Percentiles rank a stretch among this genome's conserved stretches.
Conservation (phyloP, 2,113 vertebrate genomes). For the Dascyllus trimaculatus region DNA sequence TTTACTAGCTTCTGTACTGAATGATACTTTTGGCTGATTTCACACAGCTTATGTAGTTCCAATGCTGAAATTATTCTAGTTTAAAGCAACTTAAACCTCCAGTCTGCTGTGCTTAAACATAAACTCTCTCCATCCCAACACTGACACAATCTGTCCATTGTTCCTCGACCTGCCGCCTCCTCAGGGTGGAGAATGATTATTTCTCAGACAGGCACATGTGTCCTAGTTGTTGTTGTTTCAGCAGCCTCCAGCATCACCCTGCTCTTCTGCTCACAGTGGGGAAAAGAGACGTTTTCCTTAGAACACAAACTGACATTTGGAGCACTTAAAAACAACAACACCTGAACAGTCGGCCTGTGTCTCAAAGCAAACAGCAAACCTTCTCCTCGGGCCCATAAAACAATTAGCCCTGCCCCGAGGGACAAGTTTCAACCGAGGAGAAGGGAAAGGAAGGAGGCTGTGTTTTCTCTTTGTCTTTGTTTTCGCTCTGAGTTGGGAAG, state of each 20-base stretch:
- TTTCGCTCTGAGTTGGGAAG: neutral
- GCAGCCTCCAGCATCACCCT: neutral
- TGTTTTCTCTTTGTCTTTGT: slow-evolving; percentile 6
- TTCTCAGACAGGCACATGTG: slow-evolving; percentile 67
- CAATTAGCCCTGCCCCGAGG: slow-evolving; percentile 19
- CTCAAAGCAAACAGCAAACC: slow-evolving; percentile 55
- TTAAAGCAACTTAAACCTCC: neutral
- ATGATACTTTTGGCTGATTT: no score
- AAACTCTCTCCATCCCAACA: neutral
- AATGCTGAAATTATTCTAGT: neutral
- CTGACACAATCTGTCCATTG: slow-evolving; percentile 23
- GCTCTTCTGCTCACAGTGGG: slow-evolving; percentile 14
- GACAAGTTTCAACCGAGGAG: neutral
- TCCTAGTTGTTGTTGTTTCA: slow-evolving; percentile 72
- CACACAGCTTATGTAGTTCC: no score
- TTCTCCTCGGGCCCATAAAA: slow-evolving; percentile 53
- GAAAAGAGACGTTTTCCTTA: neutral
- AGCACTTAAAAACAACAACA: slow-evolving; percentile 15
- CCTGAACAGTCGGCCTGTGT: slow-evolving; percentile 25
- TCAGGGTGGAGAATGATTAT: slow-evolving; percentile 47
- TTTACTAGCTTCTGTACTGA: no score
- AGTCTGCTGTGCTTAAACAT: neutral
- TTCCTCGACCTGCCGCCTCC: neutral
- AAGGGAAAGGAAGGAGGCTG: neutral
- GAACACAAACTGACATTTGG: slow-evolving; percentile 56